A percentile compares a stretch with the other conserved stretches of the same genome.
Evolutionary conservation across 2,113 vertebrate genomes (phyloP).

Genomic region (Phalacrocorax pelagicus): DNA sequence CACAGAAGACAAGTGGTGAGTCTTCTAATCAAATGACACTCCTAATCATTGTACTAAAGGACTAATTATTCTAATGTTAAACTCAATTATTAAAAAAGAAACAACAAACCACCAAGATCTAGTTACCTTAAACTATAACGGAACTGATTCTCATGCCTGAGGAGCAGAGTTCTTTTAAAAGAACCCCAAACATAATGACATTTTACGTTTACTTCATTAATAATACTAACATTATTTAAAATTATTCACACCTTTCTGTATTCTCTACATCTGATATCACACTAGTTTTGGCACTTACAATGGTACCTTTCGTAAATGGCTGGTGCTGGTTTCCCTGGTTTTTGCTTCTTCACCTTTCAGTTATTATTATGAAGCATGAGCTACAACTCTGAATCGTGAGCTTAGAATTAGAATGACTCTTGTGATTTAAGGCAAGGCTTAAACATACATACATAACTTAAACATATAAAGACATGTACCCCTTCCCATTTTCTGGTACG

Average conservation of each 20-base stretch:
- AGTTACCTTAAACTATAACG: background rate
- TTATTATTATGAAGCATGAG: background rate
- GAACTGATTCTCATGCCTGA: background rate
- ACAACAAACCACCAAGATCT: background rate
- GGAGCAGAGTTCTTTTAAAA: background rate
- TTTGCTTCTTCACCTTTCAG: background rate
- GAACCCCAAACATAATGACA: background rate
- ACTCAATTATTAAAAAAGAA: background rate
- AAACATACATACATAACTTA: rapidly evolving
- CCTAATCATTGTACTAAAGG: background rate
- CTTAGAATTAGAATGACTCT: background rate
- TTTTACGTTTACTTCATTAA: background rate
- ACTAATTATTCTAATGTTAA: background rate
- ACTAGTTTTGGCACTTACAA: background rate
- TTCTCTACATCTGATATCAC: background rate
- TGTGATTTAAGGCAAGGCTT: background rate
- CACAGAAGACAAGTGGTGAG: background rate
- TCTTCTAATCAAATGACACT: conserved; percentile 9
- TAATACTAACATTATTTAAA: background rate
- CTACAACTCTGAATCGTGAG: background rate
- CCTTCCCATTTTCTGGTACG: background rate
- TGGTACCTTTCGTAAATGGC: no score
- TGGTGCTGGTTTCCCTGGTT: background rate
- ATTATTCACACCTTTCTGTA: background rate
- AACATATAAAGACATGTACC: background rate